phyloP scores from a whole-genome alignment of 2,888 invertebrate species.

The Stenodera caucasica region DNA sequence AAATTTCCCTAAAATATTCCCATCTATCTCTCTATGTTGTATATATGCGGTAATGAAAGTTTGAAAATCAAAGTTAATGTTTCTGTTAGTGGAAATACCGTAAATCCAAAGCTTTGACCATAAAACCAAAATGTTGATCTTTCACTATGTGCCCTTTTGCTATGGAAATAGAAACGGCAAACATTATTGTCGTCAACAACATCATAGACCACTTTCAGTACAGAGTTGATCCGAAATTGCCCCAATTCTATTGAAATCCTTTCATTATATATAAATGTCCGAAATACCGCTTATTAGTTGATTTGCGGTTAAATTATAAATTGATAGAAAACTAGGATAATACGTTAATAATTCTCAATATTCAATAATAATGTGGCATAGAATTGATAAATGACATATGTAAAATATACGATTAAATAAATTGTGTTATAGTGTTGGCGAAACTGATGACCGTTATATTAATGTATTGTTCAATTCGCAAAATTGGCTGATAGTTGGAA shows the following conservation, averaged over 20 bases:
- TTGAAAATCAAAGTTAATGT: constrained; percentile 7
- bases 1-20: neutral
- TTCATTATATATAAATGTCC: too few species aligned
- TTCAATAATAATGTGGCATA: neutral
- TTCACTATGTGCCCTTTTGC: neutral
- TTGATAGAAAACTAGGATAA: too few species aligned
- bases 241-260: too few species aligned
- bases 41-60: neutral
- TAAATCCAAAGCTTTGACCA: neutral
- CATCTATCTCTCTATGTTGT: neutral
- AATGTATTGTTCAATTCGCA: constrained; percentile 43
- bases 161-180: neutral
- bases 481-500: constrained; percentile 47
- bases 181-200: neutral
- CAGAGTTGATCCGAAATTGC: neutral
- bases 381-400: constrained; percentile 1
- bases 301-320: too few species aligned
- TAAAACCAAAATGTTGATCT: neutral
- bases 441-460: constrained; percentile 42
- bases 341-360: neutral
- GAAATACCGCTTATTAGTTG: too few species aligned
- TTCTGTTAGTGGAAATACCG: neutral
- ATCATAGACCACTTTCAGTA: neutral
- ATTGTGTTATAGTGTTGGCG: constrained; percentile 11
- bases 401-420: neutral